A percentile compares a stretch with the other conserved stretches of the same genome.
Conservation (phyloP, 2,888 invertebrate genomes). For the Trypoxylon attenuatum region DNA sequence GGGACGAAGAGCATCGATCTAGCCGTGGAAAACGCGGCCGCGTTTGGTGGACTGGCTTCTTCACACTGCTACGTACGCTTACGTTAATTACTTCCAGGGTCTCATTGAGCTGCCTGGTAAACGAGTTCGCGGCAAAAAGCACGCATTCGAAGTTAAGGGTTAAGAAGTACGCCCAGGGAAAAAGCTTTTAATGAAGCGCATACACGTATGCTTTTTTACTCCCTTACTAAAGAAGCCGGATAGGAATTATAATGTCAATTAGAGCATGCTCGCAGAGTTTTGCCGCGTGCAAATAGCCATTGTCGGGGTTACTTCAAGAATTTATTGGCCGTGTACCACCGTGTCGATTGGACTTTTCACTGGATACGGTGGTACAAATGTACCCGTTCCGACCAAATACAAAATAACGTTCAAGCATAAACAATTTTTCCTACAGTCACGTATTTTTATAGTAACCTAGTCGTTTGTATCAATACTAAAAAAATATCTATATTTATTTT, state of each 20-base stretch:
- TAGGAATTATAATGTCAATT: background rate
- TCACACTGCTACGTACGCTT: slow-evolving; percentile 25
- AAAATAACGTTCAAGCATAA: too few species aligned
- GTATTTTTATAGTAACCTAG: too few species aligned
- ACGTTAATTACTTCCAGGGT: slow-evolving; percentile 49
- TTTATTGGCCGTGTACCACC: background rate
- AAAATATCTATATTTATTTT: too few species aligned
- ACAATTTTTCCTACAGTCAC: too few species aligned
- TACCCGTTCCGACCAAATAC: too few species aligned
- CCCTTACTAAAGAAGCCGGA: background rate
- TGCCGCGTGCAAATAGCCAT: background rate
- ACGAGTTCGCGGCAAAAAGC: slow-evolving; percentile 38
- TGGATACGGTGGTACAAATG: too few species aligned
- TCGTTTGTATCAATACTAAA: too few species aligned
- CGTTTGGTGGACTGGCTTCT: slow-evolving; percentile 31
- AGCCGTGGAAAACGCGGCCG: slow-evolving; percentile 12
- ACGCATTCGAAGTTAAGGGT: slow-evolving; percentile 19
- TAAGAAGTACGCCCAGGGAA: slow-evolving; percentile 7
- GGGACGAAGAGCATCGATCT: slow-evolving; percentile 29
- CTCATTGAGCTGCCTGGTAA: slow-evolving; percentile 32
- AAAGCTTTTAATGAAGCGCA: slow-evolving; percentile 21
- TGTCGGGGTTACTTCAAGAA: background rate
- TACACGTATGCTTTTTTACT: too few species aligned
- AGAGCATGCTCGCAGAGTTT: slow-evolving; percentile 1
- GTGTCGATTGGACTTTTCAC: too few species aligned